phyloP scores from a whole-genome alignment of 2,113 vertebrate genomes.

The Ia io region DNA sequence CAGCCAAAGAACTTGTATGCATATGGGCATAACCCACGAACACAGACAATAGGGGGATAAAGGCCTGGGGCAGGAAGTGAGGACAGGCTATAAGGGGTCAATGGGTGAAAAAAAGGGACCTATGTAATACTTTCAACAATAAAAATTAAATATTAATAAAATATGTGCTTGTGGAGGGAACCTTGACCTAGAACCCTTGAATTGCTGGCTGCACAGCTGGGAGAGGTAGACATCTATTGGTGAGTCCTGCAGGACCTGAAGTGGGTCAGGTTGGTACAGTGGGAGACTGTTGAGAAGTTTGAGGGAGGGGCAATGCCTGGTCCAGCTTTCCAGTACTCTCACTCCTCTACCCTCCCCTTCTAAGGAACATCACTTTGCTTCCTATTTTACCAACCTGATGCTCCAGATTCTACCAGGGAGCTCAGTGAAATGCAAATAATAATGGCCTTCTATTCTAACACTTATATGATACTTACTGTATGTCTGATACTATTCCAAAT shows the following conservation, averaged over 20 bases:
- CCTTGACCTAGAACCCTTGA: not conserved
- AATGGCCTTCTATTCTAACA: not conserved
- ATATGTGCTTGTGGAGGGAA: not conserved
- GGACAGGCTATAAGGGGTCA: too few species aligned
- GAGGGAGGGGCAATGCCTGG: not conserved
- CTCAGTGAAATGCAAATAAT: not conserved
- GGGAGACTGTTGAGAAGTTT: not conserved
- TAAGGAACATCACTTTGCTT: not conserved
- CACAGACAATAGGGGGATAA: too few species aligned
- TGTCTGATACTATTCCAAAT: not conserved
- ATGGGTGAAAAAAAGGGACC: too few species aligned
- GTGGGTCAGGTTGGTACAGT: not conserved
- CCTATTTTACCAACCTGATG: not conserved
- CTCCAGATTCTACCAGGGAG: not conserved
- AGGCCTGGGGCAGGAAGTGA: too few species aligned
- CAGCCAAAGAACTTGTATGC: too few species aligned
- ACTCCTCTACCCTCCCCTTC: not conserved
- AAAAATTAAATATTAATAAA: not conserved
- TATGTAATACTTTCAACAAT: too few species aligned
- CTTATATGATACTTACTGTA: not conserved
- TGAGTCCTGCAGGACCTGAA: not conserved
- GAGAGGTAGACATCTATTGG: accelerated
- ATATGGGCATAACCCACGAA: too few species aligned
- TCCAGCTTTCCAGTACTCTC: not conserved
- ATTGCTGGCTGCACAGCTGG: not conserved